Evolutionary conservation across 2,888 invertebrate genomes (phyloP).

Genomic region (Calliopum simillimum): DNA sequence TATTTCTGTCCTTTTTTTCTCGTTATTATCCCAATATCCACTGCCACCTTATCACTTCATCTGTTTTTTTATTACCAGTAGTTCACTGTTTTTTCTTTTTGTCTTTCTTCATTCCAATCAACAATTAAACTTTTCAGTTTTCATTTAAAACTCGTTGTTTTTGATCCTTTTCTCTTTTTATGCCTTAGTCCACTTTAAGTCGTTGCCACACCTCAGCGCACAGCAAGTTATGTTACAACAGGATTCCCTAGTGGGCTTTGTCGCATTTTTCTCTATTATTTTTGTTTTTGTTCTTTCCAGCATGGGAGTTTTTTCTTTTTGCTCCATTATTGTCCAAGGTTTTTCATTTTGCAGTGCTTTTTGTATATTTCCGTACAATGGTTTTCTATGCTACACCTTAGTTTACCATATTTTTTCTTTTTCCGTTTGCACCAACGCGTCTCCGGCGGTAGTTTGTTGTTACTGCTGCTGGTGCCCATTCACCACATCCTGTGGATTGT

Average conservation of each 20-base stretch:
- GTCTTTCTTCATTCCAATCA: constrained; percentile 2
- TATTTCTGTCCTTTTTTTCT: too few species aligned
- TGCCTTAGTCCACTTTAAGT: too few species aligned
- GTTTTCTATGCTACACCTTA: neutral
- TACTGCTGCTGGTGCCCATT: constrained; percentile 3
- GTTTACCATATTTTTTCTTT: neutral
- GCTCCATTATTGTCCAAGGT: too few species aligned
- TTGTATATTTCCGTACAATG: too few species aligned
- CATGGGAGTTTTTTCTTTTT: too few species aligned
- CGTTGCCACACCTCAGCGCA: too few species aligned
- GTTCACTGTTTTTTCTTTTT: neutral
- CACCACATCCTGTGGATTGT: constrained; percentile 23
- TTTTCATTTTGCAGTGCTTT: too few species aligned
- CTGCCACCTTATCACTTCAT: constrained; percentile 14
- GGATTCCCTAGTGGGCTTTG: too few species aligned
- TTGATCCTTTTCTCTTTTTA: neutral
- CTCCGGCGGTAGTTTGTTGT: neutral
- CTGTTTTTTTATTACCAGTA: neutral
- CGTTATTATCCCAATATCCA: neutral
- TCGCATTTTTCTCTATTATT: too few species aligned
- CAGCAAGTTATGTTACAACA: too few species aligned
- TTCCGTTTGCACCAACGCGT: neutral
- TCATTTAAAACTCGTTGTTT: constrained; percentile 6
- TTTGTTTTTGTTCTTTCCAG: too few species aligned
- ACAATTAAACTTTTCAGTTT: constrained; percentile 31